phyloP scores from a whole-genome alignment of 2,113 vertebrate species.

The Protomyctophum bolini region DNA sequence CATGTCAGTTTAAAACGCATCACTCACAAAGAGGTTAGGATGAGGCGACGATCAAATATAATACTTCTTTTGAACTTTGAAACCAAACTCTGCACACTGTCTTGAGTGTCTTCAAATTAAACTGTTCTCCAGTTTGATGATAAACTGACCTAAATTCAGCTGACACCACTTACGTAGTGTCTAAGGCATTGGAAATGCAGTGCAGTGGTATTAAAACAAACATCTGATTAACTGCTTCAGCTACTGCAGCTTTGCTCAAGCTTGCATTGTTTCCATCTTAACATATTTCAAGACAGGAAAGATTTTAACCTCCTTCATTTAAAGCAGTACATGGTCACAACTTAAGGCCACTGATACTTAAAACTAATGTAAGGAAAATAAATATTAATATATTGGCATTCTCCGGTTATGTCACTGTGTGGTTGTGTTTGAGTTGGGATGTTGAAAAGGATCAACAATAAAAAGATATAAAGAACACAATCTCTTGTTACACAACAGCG shows the following conservation, averaged over 20 bases:
- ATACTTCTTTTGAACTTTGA: neutral
- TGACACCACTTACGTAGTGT: neutral
- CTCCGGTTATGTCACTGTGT: no score
- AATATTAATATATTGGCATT: no score
- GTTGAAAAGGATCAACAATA: no score
- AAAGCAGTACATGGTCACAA: no score
- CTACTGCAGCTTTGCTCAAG: constrained; percentile 38
- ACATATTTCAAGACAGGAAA: constrained; percentile 26
- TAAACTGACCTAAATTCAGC: neutral
- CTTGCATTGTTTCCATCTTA: constrained; percentile 43
- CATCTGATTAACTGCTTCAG: constrained; percentile 9
- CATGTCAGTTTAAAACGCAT: neutral
- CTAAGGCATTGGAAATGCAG: constrained; percentile 21
- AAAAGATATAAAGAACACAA: neutral
- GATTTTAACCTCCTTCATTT: constrained; percentile 4
- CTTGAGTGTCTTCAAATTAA: neutral
- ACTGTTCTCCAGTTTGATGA: neutral
- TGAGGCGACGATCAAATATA: neutral
- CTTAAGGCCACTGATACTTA: no score
- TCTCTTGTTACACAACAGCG: neutral
- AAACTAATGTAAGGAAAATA: no score
- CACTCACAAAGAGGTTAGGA: neutral
- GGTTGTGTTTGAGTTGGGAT: no score
- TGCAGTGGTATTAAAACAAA: constrained; percentile 27
- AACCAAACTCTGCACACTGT: neutral